Base-by-base conservation (phyloP, 2,113 vertebrate species). In the Cavia aperea region DNA sequence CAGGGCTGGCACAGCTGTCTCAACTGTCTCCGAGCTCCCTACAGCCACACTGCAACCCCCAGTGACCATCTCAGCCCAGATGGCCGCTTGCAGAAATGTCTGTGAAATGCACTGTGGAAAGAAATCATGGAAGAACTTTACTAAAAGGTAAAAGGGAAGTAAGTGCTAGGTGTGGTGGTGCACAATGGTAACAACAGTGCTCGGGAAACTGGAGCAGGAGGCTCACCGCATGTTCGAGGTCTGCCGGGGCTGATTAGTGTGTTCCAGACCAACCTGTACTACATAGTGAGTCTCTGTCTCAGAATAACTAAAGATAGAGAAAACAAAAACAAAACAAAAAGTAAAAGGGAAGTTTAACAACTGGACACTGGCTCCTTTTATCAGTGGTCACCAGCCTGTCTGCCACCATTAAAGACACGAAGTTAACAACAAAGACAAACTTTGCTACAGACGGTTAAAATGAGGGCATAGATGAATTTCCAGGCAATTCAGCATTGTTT, bases 21-120 rank as follows among this genome's bases (percentile, higher is more conserved):
- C 94, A 96, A 86, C 46, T 43, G 26, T 89, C 94, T 29, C 92
- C 65, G n/a, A 94, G 88, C 78, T 93, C 88, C 85, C 75, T 8
- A 12, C 86, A 94, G 31, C 23, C 49, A 19, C 89, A 63, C 23
- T 29, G 43, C 43, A 6, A 36, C 84, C 70, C 85, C 9, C 72
- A 56, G 92, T 43, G 89, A 70, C 91, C 92, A 85, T 94, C 79
- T 82, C 31, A 72, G 46, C 72, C 84, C 39, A 96, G 86, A 60
- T 81, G 89, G 81, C 39, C 70, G 94, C 83, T 63, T 91, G 2
- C 0, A 33, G 70, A 96, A 96, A 90, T 65, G 86, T 18, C 54
- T 82, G 86, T 56, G 86, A 86, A 96, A 96, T 73, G 24, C 19
- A 14, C 3, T 72, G 83, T 94, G 90, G 29, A 91, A 93, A 66